Percentiles rank a stretch among this genome's conserved stretches.
Evolutionary conservation across 2,113 vertebrate genomes (phyloP).

Genomic region (Dermatemys mawii): DNA sequence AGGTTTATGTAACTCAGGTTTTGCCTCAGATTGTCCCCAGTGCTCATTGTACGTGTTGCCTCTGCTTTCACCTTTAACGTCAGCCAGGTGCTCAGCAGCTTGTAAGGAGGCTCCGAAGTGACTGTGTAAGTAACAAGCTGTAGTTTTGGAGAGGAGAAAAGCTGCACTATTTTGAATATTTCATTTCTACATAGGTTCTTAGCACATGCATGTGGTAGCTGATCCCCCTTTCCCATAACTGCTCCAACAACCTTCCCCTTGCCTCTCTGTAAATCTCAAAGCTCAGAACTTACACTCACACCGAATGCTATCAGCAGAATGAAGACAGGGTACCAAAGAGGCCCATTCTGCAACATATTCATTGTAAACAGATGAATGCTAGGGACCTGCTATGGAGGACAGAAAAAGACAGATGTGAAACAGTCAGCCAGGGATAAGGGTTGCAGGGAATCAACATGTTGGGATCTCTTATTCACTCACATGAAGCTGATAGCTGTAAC

Average conservation of each 20-base stretch:
- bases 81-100: neutral
- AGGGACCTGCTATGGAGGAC: neutral
- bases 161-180: neutral
- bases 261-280: neutral
- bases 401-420: neutral
- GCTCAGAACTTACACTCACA: neutral
- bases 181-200: neutral
- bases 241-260: neutral
- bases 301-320: neutral
- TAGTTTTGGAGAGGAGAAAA: neutral
- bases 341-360: neutral
- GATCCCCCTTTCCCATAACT: neutral
- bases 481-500: neutral
- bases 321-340: neutral
- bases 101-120: neutral
- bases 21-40: neutral
- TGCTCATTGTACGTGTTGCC: neutral
- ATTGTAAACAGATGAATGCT: neutral
- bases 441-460: neutral
- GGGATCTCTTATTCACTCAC: neutral
- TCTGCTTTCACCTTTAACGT: neutral
- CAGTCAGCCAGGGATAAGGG: neutral
- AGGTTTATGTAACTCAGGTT: neutral
- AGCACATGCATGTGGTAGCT: neutral
- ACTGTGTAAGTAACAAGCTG: neutral